Evolutionary conservation across 2,113 vertebrate species (phyloP), one percentile per base, ranked within the genome.

Genomic region (Neotoma lepida): DNA sequence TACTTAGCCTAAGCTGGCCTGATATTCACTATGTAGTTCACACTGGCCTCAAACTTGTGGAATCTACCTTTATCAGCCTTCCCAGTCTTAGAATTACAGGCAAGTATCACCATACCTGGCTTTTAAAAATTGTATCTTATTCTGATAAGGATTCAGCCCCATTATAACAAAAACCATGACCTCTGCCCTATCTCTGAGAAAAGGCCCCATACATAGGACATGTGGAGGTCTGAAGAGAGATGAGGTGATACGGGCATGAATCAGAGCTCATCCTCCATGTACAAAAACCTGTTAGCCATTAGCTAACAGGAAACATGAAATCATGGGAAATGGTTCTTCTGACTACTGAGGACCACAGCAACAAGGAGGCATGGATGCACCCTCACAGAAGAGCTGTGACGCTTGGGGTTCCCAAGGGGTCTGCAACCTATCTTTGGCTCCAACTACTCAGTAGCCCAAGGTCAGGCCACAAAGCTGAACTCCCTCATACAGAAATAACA

Each of bases 121-220:
- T 56, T 26, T 9, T 17, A 41, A 80, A 12, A 33, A 13, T 9
- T 12, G 0, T 0, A 1, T 8, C 39, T 39, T 4, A 51, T 9
- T 12, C 51, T 35, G 4, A 2, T 0, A 2, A 63, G 77, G 76
- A n/a, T 61, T 39, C 4, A 22, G 49, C 46, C 46, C 35, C 9
- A 30, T 26, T 22, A 5, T 33, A 9, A 68, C 44, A 5, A 35
- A 0, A 15, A 24, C 6, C 12, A 1, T 85, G 41, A 44, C 49
- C 71, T 10, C 3, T 26, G 78, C 63, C 64, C 17, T 15, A 56
- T 66, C 61, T 49, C 85, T 39, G 39, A n/a, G 46, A 6, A 35
- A 41, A 4, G 6, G 82, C 81, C 51, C 5, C 4, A 4, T 9
- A 9, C 4, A 4, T 9, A 9, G 41, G 33, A 77, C 61, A 8